Conservation (phyloP, 2,797 vertebrate genomes). For the Chrysocyon brachyurus region DNA sequence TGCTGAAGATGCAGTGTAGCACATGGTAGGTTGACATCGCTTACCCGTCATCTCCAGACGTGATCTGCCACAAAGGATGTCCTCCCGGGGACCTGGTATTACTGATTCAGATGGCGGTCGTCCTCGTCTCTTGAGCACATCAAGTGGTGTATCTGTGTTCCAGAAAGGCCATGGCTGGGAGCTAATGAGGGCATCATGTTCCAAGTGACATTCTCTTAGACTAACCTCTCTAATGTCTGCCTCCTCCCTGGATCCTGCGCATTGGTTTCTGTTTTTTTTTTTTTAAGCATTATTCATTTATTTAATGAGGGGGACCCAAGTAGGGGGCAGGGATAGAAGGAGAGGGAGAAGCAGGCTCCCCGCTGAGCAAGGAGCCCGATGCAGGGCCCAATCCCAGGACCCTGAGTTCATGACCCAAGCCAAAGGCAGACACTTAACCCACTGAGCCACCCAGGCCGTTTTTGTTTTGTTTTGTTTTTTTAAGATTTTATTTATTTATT, state of each 20-base stretch:
- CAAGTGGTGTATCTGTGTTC: not conserved
- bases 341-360: too few relatives aligned
- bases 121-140: not conserved
- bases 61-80: not conserved
- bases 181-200: not conserved
- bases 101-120: not conserved
- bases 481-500: not conserved
- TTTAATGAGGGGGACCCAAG: not conserved
- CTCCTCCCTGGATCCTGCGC: not conserved
- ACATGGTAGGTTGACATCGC: not conserved
- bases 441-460: too few relatives aligned
- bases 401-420: too few relatives aligned
- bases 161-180: not conserved
- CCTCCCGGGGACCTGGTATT: not conserved
- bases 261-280: not conserved
- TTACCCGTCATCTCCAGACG: not conserved
- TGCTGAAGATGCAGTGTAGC: not conserved
- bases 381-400: too few relatives aligned
- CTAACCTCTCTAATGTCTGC: not conserved
- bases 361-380: too few relatives aligned
- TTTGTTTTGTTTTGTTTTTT: not conserved
- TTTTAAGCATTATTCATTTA: not conserved
- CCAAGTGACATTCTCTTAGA: not conserved
- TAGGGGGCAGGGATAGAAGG: too few relatives aligned
- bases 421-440: too few relatives aligned